Base-by-base conservation (phyloP, 37 sponge, comb jelly and placozoan species). In the Aplysina aerophoba region DNA sequence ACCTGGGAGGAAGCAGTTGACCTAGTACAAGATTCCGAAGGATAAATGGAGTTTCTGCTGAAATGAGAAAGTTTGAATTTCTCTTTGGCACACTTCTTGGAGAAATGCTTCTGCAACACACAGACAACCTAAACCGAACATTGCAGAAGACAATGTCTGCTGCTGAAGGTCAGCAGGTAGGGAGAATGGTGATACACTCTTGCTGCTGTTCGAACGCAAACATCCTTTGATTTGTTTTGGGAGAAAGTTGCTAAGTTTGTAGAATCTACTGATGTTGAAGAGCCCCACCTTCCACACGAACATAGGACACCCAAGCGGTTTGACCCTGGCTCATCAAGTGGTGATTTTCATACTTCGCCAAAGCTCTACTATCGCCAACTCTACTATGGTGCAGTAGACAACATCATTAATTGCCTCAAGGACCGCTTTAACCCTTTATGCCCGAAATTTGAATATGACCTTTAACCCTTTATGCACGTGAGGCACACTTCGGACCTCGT, bases 1-100 rank as follows among this genome's bases (percentile, higher is more conserved):
- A 62, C 60, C 53, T 86, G 90, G 86, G 83, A 86, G 13, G 83
- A 73, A 73, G 61, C 85, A 50, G n/a, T 55, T 22, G 85, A 85
- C 28, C 44, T 38, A 20, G 60, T 22, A 25, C 27, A 22, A 25
- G 85, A 85, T 54, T 41, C 71, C 22, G 59, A 85, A n/a, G n/a
- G n/a, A n/a, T n/a, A n/a, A n/a, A n/a, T n/a, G n/a, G n/a, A n/a
- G n/a, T n/a, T n/a, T n/a, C n/a, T n/a, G n/a, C n/a, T n/a, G n/a
- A n/a, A n/a, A n/a, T n/a, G n/a, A n/a, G n/a, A n/a, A n/a, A n/a
- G n/a, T n/a, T n/a, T n/a, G n/a, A n/a, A n/a, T n/a, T n/a, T n/a
- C n/a, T n/a, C n/a, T n/a, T n/a, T n/a, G n/a, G n/a, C n/a, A n/a
- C n/a, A n/a, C n/a, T n/a, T 56, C 81, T 80, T 58, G 81, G 60